Evolutionary conservation across 2,113 vertebrate genomes (phyloP).

Genomic region (Amphiprion ocellaris): DNA sequence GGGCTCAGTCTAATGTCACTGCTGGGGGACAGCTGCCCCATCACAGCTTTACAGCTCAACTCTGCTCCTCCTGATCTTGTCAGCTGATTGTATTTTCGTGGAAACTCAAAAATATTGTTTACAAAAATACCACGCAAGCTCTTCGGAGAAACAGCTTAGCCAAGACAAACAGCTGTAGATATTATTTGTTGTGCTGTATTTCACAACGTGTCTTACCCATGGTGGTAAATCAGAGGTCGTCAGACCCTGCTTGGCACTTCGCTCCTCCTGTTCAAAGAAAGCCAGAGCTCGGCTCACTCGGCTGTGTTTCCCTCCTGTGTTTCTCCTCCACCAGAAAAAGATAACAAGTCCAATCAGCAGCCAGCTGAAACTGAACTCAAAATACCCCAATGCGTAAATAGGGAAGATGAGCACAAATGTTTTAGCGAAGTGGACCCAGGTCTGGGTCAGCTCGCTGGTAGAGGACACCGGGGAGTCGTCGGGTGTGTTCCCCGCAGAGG

Average conservation of each 20-base stretch:
- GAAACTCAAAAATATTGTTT: slow-evolving; percentile 60
- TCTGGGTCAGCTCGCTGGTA: slow-evolving; percentile 86
- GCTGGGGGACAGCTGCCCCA: slow-evolving; percentile 76
- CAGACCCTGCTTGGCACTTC: slow-evolving; percentile 83
- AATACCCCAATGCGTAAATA: slow-evolving; percentile 94
- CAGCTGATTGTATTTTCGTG: slow-evolving; percentile 64
- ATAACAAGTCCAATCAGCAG: slow-evolving; percentile 90
- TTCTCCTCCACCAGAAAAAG: slow-evolving; percentile 90
- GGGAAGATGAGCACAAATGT: slow-evolving; percentile 94
- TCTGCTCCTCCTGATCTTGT: slow-evolving; percentile 53
- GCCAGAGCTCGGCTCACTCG: slow-evolving; percentile 88
- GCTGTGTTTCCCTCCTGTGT: slow-evolving; percentile 83
- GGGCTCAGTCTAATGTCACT: slow-evolving; percentile 72
- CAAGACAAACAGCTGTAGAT: background rate
- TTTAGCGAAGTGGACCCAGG: slow-evolving; percentile 90
- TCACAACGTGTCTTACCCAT: slow-evolving; percentile 87
- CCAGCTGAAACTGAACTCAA: slow-evolving; percentile 97
- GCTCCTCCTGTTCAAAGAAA: slow-evolving; percentile 92
- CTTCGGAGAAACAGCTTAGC: slow-evolving; percentile 1
- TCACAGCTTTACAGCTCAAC: slow-evolving; percentile 74
- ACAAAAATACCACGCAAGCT: slow-evolving; percentile 30
- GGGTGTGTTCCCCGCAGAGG: slow-evolving; percentile 28
- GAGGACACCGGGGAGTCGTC: slow-evolving; percentile 73
- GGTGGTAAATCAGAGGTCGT: slow-evolving; percentile 90
- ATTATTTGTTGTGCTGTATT: background rate